phyloP scores from a whole-genome alignment of 2,113 vertebrate species.

The Proterorhinus semilunaris region DNA sequence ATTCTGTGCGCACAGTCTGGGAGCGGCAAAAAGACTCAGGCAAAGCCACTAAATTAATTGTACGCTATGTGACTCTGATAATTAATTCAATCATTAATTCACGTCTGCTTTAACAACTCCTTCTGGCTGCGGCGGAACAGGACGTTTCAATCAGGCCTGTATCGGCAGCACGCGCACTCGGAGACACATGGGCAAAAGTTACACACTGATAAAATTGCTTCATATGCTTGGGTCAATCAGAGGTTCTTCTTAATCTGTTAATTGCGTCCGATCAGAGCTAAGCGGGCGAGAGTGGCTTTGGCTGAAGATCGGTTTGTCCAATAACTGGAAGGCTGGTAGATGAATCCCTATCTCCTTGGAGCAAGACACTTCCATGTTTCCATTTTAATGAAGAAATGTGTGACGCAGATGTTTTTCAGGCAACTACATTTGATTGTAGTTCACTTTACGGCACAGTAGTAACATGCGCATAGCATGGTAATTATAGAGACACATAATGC shows the following conservation, averaged over 20 bases:
- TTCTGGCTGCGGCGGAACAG: constrained; percentile 71
- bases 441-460: too few species aligned
- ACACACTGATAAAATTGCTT: constrained; percentile 44
- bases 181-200: constrained; percentile 45
- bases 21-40: constrained; percentile 73
- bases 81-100: constrained; percentile 85
- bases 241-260: constrained; percentile 45
- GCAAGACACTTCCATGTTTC: neutral
- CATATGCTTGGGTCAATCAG: constrained; percentile 56
- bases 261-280: constrained; percentile 17
- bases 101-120: constrained; percentile 78
- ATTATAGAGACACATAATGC: too few species aligned
- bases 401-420: too few species aligned
- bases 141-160: constrained; percentile 71
- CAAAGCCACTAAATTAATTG: constrained; percentile 83
- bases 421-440: too few species aligned
- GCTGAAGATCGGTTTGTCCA: neutral
- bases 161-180: constrained; percentile 33
- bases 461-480: too few species aligned
- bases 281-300: constrained; percentile 6
- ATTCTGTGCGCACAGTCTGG: constrained; percentile 73
- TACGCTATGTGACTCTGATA: constrained; percentile 81
- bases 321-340: neutral
- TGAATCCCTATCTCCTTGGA: neutral
- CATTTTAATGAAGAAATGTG: too few species aligned